Evolutionary conservation across 2,113 vertebrate genomes (phyloP).

Genomic region (Solea senegalensis): DNA sequence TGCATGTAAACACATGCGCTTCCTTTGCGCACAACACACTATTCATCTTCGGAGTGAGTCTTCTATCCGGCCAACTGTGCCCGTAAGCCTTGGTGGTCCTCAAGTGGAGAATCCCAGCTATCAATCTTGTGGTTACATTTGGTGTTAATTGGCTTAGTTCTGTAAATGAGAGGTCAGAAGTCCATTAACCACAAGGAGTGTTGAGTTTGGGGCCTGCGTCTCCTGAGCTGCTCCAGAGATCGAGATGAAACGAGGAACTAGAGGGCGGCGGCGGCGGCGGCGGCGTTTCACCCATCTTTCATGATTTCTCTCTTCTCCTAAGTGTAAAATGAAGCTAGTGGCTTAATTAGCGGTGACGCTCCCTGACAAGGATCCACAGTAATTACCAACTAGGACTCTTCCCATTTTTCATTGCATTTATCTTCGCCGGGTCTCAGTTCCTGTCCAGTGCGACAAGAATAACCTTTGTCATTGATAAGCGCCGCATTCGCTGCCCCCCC

Average conservation of each 20-base stretch:
- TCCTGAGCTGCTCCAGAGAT: slow-evolving; percentile 37
- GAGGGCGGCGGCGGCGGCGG: neutral
- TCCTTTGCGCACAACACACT: slow-evolving; percentile 7
- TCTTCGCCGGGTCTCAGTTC: slow-evolving; percentile 60
- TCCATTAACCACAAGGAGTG: slow-evolving; percentile 31
- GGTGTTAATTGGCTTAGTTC: slow-evolving; percentile 68
- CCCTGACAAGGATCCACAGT: slow-evolving; percentile 67
- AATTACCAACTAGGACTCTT: slow-evolving; percentile 69
- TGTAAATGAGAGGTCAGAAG: slow-evolving; percentile 76
- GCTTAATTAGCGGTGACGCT: slow-evolving; percentile 78
- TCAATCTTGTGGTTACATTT: slow-evolving; percentile 50
- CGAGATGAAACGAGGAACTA: slow-evolving; percentile 50
- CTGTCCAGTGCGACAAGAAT: slow-evolving; percentile 43
- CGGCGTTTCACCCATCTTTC: slow-evolving; percentile 1
- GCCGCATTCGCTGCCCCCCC: neutral
- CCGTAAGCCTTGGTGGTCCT: slow-evolving; percentile 28
- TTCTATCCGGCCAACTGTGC: neutral
- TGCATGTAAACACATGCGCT: slow-evolving; percentile 13
- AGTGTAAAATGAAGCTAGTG: slow-evolving; percentile 59
- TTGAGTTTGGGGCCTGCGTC: slow-evolving; percentile 33
- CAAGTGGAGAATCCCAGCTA: slow-evolving; percentile 23
- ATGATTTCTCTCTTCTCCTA: slow-evolving; percentile 18
- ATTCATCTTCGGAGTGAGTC: slow-evolving; percentile 37
- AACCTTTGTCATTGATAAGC: slow-evolving; percentile 51
- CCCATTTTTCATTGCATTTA: slow-evolving; percentile 71